These are phyloP conservation scores for Ennomos erosarius DNA, from an alignment of 2,888 invertebrate genomes.

Conservation along the genomic window DNA sequence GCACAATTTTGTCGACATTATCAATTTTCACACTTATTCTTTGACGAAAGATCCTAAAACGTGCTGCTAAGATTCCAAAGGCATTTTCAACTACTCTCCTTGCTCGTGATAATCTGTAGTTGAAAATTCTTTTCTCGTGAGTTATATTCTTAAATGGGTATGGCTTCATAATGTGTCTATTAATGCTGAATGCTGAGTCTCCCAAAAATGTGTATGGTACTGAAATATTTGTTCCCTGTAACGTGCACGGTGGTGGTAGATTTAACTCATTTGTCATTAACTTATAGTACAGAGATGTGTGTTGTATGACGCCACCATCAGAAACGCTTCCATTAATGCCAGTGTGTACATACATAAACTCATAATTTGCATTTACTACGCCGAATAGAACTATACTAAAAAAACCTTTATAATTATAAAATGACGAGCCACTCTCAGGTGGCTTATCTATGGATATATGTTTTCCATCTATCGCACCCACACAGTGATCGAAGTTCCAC, in stretches of 20 bases:
- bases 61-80: constrained; percentile 11
- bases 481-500: constrained; percentile 47
- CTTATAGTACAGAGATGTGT: constrained; percentile 34
- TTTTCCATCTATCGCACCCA: constrained; percentile 43
- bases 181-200: constrained; percentile 28
- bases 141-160: constrained; percentile 28
- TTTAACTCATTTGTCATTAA: constrained; percentile 28
- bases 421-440: constrained; percentile 38
- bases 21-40: constrained; percentile 30
- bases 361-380: constrained; percentile 36
- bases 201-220: constrained; percentile 31
- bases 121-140: constrained; percentile 6
- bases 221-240: constrained; percentile 30
- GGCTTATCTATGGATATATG: constrained; percentile 35
- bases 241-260: constrained; percentile 25
- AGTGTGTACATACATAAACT: constrained; percentile 32
- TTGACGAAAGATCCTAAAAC: constrained; percentile 22
- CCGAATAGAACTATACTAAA: constrained; percentile 39
- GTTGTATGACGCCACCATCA: constrained; percentile 40
- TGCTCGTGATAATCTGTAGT: too few relatives aligned
- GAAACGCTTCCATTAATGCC: constrained; percentile 44
- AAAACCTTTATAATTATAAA: constrained; percentile 31
- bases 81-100: too few relatives aligned
- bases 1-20: constrained; percentile 26
- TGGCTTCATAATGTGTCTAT: constrained; percentile 32